phyloP scores from a whole-genome alignment of 2,797 vertebrate genomes.

The Emydoidea blandingii region DNA sequence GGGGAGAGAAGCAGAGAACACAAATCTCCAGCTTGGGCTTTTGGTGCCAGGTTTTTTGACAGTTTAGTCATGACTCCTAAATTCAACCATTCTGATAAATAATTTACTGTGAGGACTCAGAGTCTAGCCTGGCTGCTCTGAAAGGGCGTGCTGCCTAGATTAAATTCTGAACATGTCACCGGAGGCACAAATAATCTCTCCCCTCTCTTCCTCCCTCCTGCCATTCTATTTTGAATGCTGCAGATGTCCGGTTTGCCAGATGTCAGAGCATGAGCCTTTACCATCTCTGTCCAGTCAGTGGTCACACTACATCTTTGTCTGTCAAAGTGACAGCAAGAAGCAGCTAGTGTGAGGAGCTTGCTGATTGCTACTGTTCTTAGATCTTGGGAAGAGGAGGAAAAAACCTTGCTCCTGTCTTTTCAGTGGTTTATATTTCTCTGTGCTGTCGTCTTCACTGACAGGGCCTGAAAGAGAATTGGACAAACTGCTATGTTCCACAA shows the following conservation, averaged over 20 bases:
- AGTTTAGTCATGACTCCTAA: neutral
- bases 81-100: constrained; percentile 48
- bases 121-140: constrained; percentile 43
- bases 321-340: neutral
- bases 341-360: neutral
- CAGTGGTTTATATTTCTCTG: neutral
- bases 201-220: neutral
- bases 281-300: neutral
- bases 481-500: neutral
- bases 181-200: neutral
- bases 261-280: neutral
- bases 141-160: neutral
- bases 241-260: neutral
- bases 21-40: neutral
- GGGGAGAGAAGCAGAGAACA: neutral
- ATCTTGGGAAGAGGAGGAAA: neutral
- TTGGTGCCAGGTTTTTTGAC: neutral
- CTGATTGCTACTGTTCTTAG: neutral
- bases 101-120: constrained; percentile 14
- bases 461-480: neutral
- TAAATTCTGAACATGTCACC: constrained; percentile 9
- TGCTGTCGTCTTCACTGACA: neutral
- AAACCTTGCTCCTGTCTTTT: neutral
- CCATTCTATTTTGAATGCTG: neutral
- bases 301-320: neutral